Conservation (phyloP, 2,113 vertebrate genomes). For the Pangasianodon hypophthalmus region DNA sequence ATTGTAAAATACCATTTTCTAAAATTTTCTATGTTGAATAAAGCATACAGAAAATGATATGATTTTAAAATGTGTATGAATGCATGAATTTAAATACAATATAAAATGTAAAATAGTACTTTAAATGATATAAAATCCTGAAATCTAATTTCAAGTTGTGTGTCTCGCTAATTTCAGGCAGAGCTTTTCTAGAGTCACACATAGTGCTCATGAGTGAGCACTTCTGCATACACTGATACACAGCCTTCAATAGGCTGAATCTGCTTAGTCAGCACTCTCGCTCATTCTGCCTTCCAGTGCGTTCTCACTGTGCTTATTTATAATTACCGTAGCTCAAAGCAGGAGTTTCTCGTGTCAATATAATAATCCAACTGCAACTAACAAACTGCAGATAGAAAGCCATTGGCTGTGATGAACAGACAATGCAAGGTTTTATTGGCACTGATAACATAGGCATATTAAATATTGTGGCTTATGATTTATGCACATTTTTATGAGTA, state of each 20-base stretch:
- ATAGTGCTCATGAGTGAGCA: background rate
- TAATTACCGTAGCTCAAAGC: background rate
- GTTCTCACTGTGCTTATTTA: conserved; percentile 34
- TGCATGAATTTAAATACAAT: background rate
- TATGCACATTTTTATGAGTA: background rate
- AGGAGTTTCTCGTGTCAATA: conserved; percentile 3
- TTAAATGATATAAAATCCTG: background rate
- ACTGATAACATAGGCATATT: background rate
- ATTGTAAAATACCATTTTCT: background rate
- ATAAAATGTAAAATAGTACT: background rate
- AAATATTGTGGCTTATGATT: background rate
- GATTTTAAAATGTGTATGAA: background rate
- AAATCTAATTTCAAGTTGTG: background rate
- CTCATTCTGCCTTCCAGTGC: conserved; percentile 14
- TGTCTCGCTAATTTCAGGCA: background rate
- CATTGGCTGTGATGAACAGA: background rate
- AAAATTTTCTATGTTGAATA: background rate
- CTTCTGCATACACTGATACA: conserved; percentile 4
- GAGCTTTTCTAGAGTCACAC: background rate
- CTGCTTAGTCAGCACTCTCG: conserved; percentile 37
- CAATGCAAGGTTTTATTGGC: background rate
- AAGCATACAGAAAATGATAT: background rate
- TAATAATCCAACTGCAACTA: conserved; percentile 4
- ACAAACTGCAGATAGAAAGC: background rate
- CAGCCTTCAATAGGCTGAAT: background rate